These are phyloP conservation scores for Zenarchopterus dispar DNA, from an alignment of 2,797 vertebrate genomes.

Conservation along the genomic window DNA sequence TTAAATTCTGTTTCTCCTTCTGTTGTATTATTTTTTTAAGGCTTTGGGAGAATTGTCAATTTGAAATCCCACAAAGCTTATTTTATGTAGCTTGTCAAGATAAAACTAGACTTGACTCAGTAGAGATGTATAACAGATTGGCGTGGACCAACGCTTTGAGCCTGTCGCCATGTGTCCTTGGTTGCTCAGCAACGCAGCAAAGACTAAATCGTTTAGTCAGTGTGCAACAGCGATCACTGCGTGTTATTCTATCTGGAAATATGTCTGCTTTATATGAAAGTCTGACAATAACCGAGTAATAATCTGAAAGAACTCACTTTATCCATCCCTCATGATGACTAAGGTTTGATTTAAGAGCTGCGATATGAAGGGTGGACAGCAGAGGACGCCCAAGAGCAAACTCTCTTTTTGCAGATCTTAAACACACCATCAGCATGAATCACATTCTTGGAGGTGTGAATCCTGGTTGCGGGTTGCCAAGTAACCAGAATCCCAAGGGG, in stretches of 20 bases:
- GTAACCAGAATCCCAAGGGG: conserved; percentile 79
- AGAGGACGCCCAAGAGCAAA: conserved; percentile 63
- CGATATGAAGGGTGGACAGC: conserved; percentile 47
- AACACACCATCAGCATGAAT: conserved; percentile 60
- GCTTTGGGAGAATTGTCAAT: background rate
- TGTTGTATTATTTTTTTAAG: background rate
- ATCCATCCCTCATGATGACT: conserved; percentile 6
- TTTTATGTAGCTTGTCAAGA: background rate
- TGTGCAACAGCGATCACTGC: conserved; percentile 4
- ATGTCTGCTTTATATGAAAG: background rate
- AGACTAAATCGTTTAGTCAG: conserved; percentile 32
- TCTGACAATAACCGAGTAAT: background rate
- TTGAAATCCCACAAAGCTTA: background rate
- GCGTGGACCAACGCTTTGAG: conserved; percentile 17
- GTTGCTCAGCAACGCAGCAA: conserved; percentile 85
- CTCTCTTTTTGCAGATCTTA: conserved; percentile 38
- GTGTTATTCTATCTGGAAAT: background rate
- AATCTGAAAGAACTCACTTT: conserved; percentile 5
- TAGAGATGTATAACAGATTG: conserved; percentile 7
- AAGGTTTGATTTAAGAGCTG: conserved; percentile 29
- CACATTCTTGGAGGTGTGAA: conserved; percentile 74
- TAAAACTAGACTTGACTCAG: background rate
- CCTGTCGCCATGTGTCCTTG: conserved; percentile 73
- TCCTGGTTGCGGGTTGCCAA: conserved; percentile 78
- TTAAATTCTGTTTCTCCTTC: no score